A percentile compares a stretch with the other conserved stretches of the same genome.
Evolutionary conservation across 2,113 vertebrate genomes (phyloP).

Genomic region (Piaya cayana): DNA sequence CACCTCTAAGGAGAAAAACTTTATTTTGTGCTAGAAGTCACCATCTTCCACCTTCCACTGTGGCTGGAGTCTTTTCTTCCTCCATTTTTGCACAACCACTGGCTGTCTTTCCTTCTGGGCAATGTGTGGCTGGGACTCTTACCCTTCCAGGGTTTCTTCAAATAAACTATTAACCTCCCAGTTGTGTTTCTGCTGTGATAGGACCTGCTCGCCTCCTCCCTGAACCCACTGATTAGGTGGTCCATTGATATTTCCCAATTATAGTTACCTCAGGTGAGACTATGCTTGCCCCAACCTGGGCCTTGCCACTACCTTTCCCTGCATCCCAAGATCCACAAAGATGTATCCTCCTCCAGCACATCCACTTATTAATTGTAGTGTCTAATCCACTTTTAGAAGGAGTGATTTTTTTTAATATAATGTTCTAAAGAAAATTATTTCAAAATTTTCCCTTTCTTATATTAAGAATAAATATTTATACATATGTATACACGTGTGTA

Average conservation of each 20-base stretch:
- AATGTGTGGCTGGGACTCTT: neutral
- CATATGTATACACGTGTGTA: neutral
- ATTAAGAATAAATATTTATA: neutral
- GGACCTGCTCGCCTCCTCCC: neutral
- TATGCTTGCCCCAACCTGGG: neutral
- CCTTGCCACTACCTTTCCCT: neutral
- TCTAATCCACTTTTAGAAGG: neutral
- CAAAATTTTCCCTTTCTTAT: neutral
- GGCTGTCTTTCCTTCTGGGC: neutral
- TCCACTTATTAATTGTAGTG: neutral
- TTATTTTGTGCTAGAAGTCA: neutral
- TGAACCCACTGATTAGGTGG: neutral
- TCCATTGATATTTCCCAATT: neutral
- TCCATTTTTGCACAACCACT: neutral
- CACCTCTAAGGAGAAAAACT: neutral
- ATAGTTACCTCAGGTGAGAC: neutral
- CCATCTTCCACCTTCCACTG: neutral
- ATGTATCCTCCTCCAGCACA: neutral
- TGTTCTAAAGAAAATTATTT: neutral
- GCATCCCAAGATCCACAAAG: neutral
- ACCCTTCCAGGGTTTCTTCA: neutral
- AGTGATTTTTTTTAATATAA: neutral
- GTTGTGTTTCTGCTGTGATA: neutral
- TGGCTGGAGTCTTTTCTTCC: neutral
- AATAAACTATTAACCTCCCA: rapidly evolving